Evolutionary conservation across 2,113 vertebrate species (phyloP).

Genomic region (Odontophorus gujanensis): DNA sequence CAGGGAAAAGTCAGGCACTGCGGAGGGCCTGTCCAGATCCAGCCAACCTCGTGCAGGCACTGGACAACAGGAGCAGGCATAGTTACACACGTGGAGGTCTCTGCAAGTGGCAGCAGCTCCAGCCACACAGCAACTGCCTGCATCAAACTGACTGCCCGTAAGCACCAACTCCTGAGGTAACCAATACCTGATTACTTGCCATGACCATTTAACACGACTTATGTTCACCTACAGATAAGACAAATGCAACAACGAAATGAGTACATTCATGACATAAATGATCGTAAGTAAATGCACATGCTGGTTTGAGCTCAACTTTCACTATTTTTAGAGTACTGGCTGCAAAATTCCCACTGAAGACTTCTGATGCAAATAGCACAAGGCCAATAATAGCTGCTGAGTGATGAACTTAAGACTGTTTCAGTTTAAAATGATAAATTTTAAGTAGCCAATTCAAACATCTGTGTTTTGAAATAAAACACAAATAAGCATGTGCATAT

Average conservation of each 20-base stretch:
- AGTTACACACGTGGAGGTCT: neutral
- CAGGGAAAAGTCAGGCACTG: rapidly evolving
- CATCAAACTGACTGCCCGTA: neutral
- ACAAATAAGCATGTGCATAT: neutral
- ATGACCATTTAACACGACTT: neutral
- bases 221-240: neutral
- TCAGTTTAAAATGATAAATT: neutral
- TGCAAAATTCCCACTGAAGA: neutral
- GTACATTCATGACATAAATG: neutral
- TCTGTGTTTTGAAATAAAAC: neutral
- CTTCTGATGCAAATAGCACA: neutral
- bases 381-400: neutral
- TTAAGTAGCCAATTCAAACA: neutral
- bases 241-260: neutral
- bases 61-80: neutral
- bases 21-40: rapidly evolving
- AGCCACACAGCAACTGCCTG: neutral
- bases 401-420: neutral
- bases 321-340: neutral
- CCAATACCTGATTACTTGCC: rapidly evolving
- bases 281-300: neutral
- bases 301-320: neutral
- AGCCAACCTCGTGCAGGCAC: rapidly evolving
- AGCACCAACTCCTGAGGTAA: neutral
- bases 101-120: neutral